These are phyloP conservation scores for Acleris literana DNA, from an alignment of 2,888 invertebrate species.

Conservation along the genomic window DNA sequence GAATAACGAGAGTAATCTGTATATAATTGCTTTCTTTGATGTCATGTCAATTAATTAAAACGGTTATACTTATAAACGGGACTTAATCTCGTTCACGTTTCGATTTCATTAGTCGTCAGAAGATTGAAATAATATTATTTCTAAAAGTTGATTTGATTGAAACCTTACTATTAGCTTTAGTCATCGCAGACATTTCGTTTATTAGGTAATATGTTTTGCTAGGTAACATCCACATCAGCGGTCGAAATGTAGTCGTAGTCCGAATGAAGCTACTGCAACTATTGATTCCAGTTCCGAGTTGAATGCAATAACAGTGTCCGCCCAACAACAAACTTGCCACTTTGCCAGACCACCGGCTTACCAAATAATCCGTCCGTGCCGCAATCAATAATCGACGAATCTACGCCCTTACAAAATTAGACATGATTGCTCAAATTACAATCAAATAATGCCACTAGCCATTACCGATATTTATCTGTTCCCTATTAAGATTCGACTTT, in stretches of 20 bases:
- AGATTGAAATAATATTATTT: too few relatives aligned
- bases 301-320: constrained; percentile 7
- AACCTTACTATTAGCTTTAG: too few relatives aligned
- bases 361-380: constrained; percentile 6
- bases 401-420: constrained; percentile 19
- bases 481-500: constrained; percentile 17
- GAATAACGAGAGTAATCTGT: constrained; percentile 22
- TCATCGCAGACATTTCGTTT: too few relatives aligned
- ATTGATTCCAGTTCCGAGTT: constrained; percentile 11
- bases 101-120: too few relatives aligned
- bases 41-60: background rate
- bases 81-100: too few relatives aligned
- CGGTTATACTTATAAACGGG: too few relatives aligned
- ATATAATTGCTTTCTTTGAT: constrained; percentile 29
- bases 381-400: constrained; percentile 30
- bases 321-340: constrained; percentile 18
- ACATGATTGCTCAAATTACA: constrained; percentile 52
- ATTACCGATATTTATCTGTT: constrained; percentile 45
- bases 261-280: background rate
- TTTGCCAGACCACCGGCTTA: constrained; percentile 3
- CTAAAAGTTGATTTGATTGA: too few relatives aligned
- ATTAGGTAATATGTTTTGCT: too few relatives aligned
- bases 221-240: too few relatives aligned
- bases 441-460: constrained; percentile 51
- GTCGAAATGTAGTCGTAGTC: too few relatives aligned